Percentiles rank a stretch among this genome's conserved stretches.
Conservation (phyloP, 30 jellyfish, hydroid and myxozoan species). For the Aurelia aurita complex sp. Pacific region DNA sequence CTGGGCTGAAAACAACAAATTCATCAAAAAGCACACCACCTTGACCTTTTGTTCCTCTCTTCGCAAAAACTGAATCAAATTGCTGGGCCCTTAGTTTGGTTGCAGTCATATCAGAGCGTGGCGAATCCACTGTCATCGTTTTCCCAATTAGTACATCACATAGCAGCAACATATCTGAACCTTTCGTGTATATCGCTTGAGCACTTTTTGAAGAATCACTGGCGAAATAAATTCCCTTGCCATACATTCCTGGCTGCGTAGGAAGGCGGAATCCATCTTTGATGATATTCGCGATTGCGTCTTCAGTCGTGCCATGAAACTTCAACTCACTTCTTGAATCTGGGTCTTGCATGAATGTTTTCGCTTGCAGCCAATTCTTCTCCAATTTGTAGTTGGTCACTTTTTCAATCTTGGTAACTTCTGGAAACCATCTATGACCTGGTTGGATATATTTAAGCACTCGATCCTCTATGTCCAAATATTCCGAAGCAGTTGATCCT, state of each 20-base stretch:
- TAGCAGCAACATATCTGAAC: slow-evolving; percentile 56
- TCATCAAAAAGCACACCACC: slow-evolving; percentile 79
- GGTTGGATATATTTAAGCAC: slow-evolving; percentile 63
- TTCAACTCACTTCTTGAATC: slow-evolving; percentile 22
- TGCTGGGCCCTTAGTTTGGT: slow-evolving; percentile 15
- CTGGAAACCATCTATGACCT: slow-evolving; percentile 72
- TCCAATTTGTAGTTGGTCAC: slow-evolving; percentile 55
- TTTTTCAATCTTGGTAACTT: slow-evolving; percentile 65
- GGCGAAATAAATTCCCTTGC: slow-evolving; percentile 78
- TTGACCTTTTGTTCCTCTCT: slow-evolving; percentile 48
- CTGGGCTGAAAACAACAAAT: slow-evolving; percentile 59
- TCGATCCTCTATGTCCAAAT: slow-evolving; percentile 54
- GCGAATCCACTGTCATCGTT: slow-evolving; percentile 34
- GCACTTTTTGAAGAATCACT: slow-evolving; percentile 89
- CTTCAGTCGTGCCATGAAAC: slow-evolving; percentile 75
- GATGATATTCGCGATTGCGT: slow-evolving; percentile 55
- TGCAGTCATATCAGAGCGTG: slow-evolving; percentile 11
- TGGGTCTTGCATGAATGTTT: slow-evolving; percentile 21
- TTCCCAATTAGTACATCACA: slow-evolving; percentile 77
- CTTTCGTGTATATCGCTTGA: slow-evolving; percentile 67
- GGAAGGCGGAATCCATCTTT: slow-evolving; percentile 76
- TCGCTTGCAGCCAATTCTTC: slow-evolving; percentile 42
- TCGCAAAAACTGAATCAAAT: slow-evolving; percentile 74
- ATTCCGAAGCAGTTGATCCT: slow-evolving; percentile 62
- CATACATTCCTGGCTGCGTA: slow-evolving; percentile 65